A percentile compares a stretch with the other conserved stretches of the same genome.
Conservation (phyloP, 2,888 invertebrate species). For the Cephus spinipes region DNA sequence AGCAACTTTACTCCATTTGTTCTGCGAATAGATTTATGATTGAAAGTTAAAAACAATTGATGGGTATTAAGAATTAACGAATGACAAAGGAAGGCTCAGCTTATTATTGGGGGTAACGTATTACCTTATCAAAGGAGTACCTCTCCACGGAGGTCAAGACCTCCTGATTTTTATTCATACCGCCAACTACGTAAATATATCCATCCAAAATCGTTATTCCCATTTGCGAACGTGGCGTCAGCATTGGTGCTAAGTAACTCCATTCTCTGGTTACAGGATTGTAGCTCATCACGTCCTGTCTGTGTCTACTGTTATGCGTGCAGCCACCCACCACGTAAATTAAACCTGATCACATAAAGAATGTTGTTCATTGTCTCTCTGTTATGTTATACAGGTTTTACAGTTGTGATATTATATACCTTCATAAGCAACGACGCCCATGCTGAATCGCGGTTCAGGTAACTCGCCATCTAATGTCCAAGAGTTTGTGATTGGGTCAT, state of each 20-base stretch:
- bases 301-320: constrained; percentile 82
- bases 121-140: constrained; percentile 83
- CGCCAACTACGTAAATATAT: constrained; percentile 89
- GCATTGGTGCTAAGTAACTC: constrained; percentile 82
- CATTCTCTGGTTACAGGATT: constrained; percentile 86
- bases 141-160: constrained; percentile 86
- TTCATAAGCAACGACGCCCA: constrained; percentile 89
- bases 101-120: neutral
- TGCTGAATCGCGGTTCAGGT: constrained; percentile 88
- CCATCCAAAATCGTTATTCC: constrained; percentile 88
- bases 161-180: constrained; percentile 84
- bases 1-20: constrained; percentile 83
- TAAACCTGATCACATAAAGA: constrained; percentile 70
- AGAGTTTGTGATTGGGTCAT: constrained; percentile 81
- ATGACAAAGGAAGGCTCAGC: neutral
- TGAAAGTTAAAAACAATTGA: neutral
- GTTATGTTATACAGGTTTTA: neutral
- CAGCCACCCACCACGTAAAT: constrained; percentile 94
- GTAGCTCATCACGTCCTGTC: constrained; percentile 83
- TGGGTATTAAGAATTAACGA: neutral
- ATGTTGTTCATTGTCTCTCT: neutral
- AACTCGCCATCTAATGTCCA: constrained; percentile 85
- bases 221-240: constrained; percentile 86
- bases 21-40: constrained; percentile 65
- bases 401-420: constrained; percentile 67